A percentile compares a stretch with the other conserved stretches of the same genome.
phyloP scores from a whole-genome alignment of 2,888 invertebrate species.

The Conops quadrifasciatus region DNA sequence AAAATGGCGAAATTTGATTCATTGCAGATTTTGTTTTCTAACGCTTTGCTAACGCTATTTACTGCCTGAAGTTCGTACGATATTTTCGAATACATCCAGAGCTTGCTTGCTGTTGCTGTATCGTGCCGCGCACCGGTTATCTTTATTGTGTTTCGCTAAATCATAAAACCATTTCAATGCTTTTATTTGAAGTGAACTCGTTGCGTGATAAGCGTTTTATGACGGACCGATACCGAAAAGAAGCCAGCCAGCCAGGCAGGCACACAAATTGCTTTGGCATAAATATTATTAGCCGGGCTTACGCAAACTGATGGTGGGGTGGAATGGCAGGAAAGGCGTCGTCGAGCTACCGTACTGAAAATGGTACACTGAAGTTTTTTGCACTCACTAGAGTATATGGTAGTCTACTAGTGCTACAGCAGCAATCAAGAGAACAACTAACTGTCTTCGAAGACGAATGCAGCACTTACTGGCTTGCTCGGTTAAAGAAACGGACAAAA shows the following conservation, averaged over 20 bases:
- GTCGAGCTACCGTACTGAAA: not conserved
- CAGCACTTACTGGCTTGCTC: constrained; percentile 37
- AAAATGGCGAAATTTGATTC: no score
- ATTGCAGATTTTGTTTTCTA: no score
- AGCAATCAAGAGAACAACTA: not conserved
- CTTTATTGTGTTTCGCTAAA: constrained; percentile 24
- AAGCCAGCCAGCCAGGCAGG: not conserved
- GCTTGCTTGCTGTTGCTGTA: not conserved
- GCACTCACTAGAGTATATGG: constrained; percentile 1
- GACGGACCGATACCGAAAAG: constrained; percentile 9
- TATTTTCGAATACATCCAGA: not conserved
- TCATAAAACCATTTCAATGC: constrained; percentile 21
- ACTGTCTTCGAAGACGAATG: constrained; percentile 25
- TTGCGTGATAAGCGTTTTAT: constrained; percentile 26
- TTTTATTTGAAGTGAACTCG: constrained; percentile 19
- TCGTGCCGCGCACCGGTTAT: constrained; percentile 13
- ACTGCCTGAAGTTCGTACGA: no score
- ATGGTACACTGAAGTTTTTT: not conserved
- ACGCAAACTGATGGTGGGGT: constrained; percentile 14
- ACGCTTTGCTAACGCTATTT: not conserved
- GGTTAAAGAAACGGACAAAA: constrained; percentile 52
- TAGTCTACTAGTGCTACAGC: not conserved
- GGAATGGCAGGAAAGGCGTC: not conserved
- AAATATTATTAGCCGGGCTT: not conserved
- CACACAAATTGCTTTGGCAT: not conserved